Evolutionary conservation across 1,140 invertebrate genomes (phyloP).

Genomic region (Hestina assimilis): DNA sequence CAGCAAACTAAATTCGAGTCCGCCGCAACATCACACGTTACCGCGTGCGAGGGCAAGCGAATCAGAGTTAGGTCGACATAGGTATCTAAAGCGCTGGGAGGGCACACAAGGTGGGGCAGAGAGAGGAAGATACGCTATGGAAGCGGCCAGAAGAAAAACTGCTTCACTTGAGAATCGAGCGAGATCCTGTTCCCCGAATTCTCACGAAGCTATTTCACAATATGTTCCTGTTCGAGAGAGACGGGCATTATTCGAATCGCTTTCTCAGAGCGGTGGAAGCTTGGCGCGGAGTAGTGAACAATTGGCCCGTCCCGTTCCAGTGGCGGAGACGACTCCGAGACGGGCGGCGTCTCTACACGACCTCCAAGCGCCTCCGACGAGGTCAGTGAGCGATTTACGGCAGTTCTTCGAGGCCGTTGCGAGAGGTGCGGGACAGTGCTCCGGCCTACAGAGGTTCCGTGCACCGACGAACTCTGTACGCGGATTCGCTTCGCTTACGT

Average conservation of each 20-base stretch:
- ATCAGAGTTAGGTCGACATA: conserved; percentile 56
- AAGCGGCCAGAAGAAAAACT: conserved; percentile 63
- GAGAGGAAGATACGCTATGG: conserved; percentile 56
- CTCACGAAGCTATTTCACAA: conserved; percentile 60
- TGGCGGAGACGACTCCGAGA: conserved; percentile 51
- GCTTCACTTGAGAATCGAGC: conserved; percentile 62
- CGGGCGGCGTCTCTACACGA: conserved; percentile 66
- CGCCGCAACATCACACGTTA: conserved; percentile 61
- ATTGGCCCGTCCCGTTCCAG: conserved; percentile 45
- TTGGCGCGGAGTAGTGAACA: conserved; percentile 67
- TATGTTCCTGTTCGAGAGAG: conserved; percentile 66
- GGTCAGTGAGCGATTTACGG: conserved; percentile 66
- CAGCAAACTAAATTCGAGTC: conserved; percentile 57
- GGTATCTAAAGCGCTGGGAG: conserved; percentile 72
- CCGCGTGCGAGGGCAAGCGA: conserved; percentile 60
- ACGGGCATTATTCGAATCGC: conserved; percentile 63
- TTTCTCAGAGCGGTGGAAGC: conserved; percentile 54
- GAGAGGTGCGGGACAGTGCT: conserved; percentile 54
- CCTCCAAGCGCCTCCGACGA: conserved; percentile 63
- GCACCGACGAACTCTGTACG: conserved; percentile 51
- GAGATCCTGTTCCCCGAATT: conserved; percentile 66
- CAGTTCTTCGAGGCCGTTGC: conserved; percentile 73
- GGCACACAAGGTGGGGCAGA: conserved; percentile 57
- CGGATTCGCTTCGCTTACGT: conserved; percentile 64
- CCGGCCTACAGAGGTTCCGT: conserved; percentile 46